Evolutionary conservation across 2,797 vertebrate genomes (phyloP), one percentile per base, ranked within the genome.

Genomic region (Cottoperca gobio): DNA sequence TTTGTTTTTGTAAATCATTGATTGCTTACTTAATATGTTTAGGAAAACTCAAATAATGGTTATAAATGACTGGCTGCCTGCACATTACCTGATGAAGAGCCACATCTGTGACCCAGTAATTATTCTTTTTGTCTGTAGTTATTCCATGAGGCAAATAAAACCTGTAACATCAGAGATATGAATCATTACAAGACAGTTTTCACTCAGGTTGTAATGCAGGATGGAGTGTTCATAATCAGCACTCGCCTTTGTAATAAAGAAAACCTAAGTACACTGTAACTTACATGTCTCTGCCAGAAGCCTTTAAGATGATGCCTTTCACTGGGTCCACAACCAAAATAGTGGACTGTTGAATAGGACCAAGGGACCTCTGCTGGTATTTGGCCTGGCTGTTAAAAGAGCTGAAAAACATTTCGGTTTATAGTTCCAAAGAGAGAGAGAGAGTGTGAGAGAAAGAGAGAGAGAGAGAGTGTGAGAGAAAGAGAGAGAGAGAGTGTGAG

Each of bases 41-140:
- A 9, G 48, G 33, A 21, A 14, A 21, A 61, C 10, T 17, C 13
- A 9, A 10, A 3, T n/a, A 40, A 12, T 42, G 42, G 26, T 19
- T 23, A 39, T 8, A 57, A 60, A 43, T 26, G 16, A 17, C 16
- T 19, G 2, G 23, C 17, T 17, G 1, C 37, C 23, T 21, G 14
- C 6, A 42, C 7, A 60, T 84, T 93, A 99, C 98, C 97, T 99
- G 97, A 90, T 99, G 98, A 82, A 99, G 97, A 70, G 98, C 98
- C 67, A 99, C 97, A 63, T 99, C 98, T 2, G 98, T 99, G 79
- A 98, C 96, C 98, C 98, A 99, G 74, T 97, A 98, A 88, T 98
- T 96, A 79, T 97, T 95, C 3, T 96, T 92, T 81, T 91, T 93
- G 90, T 99, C 98, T 62, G 96, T 86, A 39, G 95, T 97, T 86